phyloP scores from a whole-genome alignment of 2,797 vertebrate species.

The Enteromius unitaeniatus region DNA sequence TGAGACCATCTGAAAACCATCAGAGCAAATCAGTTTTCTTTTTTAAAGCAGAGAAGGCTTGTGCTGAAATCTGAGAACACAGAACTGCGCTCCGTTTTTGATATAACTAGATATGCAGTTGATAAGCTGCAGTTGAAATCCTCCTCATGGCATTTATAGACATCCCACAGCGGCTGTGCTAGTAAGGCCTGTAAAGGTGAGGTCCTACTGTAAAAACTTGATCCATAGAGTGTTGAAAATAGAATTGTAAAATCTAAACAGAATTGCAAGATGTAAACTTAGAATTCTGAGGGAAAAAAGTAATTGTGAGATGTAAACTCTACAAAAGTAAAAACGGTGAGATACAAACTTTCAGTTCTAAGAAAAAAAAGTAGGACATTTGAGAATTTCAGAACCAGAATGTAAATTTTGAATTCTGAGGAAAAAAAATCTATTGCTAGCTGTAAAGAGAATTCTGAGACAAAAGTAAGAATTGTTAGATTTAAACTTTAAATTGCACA shows the following conservation, averaged over 20 bases:
- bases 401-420: not conserved
- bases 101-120: not conserved
- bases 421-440: not conserved
- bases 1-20: constrained; percentile 74
- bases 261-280: not conserved
- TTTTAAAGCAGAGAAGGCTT: constrained; percentile 24
- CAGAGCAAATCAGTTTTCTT: constrained; percentile 5
- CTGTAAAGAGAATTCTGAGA: not conserved
- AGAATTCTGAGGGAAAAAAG: too few relatives aligned
- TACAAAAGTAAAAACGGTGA: too few relatives aligned
- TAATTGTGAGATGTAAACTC: too few relatives aligned
- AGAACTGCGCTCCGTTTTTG: constrained; percentile 44
- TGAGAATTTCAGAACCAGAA: too few relatives aligned
- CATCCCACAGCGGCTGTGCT: not conserved
- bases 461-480: not conserved
- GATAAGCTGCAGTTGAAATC: not conserved
- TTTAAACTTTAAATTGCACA: not conserved
- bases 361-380: too few relatives aligned
- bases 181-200: not conserved
- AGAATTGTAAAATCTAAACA: not conserved
- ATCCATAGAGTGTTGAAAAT: not conserved
- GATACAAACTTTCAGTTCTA: too few relatives aligned
- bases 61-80: constrained; percentile 50
- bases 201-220: not conserved
- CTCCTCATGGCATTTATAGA: not conserved